Conservation (phyloP, 2,888 invertebrate genomes). For the Philaethria dido region DNA sequence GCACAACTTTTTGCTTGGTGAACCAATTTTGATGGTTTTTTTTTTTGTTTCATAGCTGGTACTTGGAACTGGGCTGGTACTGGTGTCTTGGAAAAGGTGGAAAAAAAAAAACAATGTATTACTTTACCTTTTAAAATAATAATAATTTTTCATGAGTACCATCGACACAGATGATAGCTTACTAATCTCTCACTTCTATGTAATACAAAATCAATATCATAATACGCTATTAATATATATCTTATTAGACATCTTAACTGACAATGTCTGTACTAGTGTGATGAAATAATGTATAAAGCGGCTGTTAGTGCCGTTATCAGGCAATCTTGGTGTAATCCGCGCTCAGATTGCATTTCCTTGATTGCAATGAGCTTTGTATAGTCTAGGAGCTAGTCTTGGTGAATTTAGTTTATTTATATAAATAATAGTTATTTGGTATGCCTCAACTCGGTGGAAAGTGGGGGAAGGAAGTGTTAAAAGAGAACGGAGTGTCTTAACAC, state of each 20-base stretch:
- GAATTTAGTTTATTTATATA: background rate
- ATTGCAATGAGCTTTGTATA: constrained; percentile 43
- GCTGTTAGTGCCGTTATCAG: constrained; percentile 47
- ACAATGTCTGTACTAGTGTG: constrained; percentile 21
- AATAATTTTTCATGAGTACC: too few species aligned
- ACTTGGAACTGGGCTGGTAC: too few species aligned
- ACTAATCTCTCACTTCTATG: background rate
- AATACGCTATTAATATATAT: constrained; percentile 1
- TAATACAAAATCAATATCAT: background rate
- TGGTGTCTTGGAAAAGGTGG: too few species aligned
- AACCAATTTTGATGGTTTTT: too few species aligned
- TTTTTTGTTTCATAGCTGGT: too few species aligned
- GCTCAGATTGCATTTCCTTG: constrained; percentile 55
- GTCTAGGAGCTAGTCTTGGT: constrained; percentile 30
- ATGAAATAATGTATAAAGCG: constrained; percentile 35
- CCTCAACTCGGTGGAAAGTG: too few species aligned
- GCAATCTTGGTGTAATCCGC: constrained; percentile 55
- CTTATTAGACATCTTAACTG: constrained; percentile 5
- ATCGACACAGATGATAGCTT: background rate
- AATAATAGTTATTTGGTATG: too few species aligned
- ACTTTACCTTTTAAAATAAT: too few species aligned
- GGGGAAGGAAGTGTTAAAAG: too few species aligned
- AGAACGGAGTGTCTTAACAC: too few species aligned
- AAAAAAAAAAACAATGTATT: too few species aligned
- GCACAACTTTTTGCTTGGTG: too few species aligned